These are phyloP conservation scores for Parazoanthus swiftii DNA, from an alignment of 92 coral and sea anemone genomes.

Conservation along the genomic window DNA sequence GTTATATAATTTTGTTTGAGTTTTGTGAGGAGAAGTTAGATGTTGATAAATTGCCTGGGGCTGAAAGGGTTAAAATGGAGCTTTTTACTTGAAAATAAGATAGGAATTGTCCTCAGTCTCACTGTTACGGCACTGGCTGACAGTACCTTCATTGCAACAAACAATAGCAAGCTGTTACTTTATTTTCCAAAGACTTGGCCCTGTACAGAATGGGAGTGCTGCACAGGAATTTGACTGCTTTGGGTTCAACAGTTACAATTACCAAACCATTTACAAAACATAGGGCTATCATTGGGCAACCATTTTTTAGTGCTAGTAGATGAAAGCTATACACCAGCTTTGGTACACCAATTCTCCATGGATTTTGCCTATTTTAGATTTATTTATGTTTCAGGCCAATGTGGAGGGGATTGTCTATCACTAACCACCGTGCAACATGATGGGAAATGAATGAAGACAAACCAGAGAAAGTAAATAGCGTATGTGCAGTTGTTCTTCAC, in stretches of 20 bases:
- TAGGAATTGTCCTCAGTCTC: constrained; percentile 12
- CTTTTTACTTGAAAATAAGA: too few relatives aligned
- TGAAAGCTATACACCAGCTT: not conserved
- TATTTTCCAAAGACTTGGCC: constrained; percentile 46
- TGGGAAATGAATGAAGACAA: too few relatives aligned
- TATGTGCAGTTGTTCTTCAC: too few relatives aligned
- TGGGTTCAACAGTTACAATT: not conserved
- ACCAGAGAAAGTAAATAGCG: too few relatives aligned
- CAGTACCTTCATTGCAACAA: not conserved
- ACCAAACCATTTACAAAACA: not conserved
- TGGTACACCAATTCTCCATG: not conserved
- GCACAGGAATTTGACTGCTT: constrained; percentile 47
- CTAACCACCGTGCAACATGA: too few relatives aligned
- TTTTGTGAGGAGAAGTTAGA: too few relatives aligned
- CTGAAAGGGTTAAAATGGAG: too few relatives aligned
- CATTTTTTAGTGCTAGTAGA: not conserved
- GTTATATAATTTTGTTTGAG: too few relatives aligned
- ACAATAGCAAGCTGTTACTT: not conserved
- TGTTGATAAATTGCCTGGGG: too few relatives aligned
- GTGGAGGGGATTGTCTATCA: too few relatives aligned
- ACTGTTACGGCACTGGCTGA: not conserved
- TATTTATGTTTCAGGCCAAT: too few relatives aligned
- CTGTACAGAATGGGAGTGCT: constrained; percentile 30
- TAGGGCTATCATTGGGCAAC: not conserved
- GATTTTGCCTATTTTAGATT: too few relatives aligned